Evolutionary conservation across 92 coral and sea anemone genomes (phyloP).

Genomic region (Parazoanthus darwini): DNA sequence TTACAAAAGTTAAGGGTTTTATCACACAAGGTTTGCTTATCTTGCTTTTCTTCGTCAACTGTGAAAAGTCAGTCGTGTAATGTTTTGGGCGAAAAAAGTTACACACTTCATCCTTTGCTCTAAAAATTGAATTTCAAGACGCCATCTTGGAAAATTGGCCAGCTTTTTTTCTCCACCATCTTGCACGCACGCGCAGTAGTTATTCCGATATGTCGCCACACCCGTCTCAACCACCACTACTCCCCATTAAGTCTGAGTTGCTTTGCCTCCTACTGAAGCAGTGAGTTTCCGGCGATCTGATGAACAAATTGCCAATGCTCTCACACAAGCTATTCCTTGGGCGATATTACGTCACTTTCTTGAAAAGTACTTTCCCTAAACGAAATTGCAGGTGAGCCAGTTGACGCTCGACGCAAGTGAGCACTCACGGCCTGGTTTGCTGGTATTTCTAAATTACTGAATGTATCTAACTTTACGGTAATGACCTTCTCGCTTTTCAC

Average conservation of each 20-base stretch:
- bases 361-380: conserved; percentile 26
- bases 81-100: too few species aligned
- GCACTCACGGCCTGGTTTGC: conserved; percentile 48
- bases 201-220: too few species aligned
- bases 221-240: not conserved
- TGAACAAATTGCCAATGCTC: not conserved
- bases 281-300: not conserved
- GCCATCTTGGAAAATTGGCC: too few species aligned
- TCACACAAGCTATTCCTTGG: not conserved
- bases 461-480: conserved; percentile 73
- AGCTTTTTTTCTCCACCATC: too few species aligned
- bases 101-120: too few species aligned
- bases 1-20: too few species aligned
- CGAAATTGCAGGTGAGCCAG: conserved; percentile 74
- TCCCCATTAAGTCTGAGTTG: not conserved
- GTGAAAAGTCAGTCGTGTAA: too few species aligned
- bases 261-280: not conserved
- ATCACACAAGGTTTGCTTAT: too few species aligned
- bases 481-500: conserved; percentile 56
- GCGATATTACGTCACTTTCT: not conserved
- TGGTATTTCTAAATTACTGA: conserved; percentile 68
- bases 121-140: too few species aligned
- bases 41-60: too few species aligned
- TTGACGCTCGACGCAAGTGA: conserved; percentile 73
- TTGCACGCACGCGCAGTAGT: too few species aligned